A percentile compares a stretch with the other conserved stretches of the same genome.
phyloP scores from a whole-genome alignment of 2,113 vertebrate species.

The Thalassarche chlororhynchos region DNA sequence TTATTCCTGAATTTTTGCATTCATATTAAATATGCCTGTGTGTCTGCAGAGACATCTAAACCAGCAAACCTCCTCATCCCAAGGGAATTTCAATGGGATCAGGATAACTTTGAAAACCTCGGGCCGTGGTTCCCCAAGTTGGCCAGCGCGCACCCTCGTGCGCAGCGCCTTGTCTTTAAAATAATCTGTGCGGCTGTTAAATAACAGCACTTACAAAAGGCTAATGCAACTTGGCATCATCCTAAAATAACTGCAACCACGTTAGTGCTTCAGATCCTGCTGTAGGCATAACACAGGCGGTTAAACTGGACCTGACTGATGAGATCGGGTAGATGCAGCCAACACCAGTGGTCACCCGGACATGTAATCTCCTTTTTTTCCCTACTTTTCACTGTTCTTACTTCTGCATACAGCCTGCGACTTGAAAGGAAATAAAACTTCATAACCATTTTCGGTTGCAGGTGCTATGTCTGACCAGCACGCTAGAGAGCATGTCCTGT shows the following conservation, averaged over 20 bases:
- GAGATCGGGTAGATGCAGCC: neutral
- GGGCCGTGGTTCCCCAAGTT: accelerated
- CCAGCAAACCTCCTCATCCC: neutral
- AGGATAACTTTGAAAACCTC: neutral
- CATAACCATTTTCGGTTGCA: neutral
- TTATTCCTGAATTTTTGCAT: neutral
- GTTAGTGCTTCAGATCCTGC: neutral
- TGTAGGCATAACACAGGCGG: accelerated
- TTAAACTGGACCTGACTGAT: neutral
- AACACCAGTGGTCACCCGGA: neutral
- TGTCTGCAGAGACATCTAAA: neutral
- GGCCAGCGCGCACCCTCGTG: neutral
- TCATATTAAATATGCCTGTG: neutral
- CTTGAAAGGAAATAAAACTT: neutral
- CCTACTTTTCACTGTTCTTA: neutral
- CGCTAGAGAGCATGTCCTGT: accelerated
- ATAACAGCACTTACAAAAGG: neutral
- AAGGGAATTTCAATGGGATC: neutral
- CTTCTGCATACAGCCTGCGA: neutral
- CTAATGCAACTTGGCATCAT: constrained; percentile 8
- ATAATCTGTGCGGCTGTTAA: neutral
- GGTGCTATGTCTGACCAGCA: neutral
- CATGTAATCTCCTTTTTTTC: accelerated
- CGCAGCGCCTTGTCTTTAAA: neutral
- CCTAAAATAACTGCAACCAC: neutral